Evolutionary conservation across 2,888 invertebrate species (phyloP).

Genomic region (Metopia argyrocephala): DNA sequence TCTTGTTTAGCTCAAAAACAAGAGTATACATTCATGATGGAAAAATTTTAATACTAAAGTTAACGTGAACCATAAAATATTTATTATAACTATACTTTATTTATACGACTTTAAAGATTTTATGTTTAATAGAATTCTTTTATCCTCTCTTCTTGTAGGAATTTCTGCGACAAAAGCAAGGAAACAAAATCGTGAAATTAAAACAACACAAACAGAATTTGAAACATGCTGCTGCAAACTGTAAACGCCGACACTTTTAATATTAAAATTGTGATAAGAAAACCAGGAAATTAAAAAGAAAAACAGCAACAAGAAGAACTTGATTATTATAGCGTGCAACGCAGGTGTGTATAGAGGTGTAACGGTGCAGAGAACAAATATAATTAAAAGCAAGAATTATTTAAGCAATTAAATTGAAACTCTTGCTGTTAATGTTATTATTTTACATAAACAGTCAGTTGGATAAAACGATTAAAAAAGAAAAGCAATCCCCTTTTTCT

Average conservation of each 20-base stretch:
- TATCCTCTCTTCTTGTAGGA: constrained; percentile 13
- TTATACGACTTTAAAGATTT: background rate
- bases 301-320: background rate
- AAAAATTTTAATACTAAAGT: constrained; percentile 8
- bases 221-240: constrained; percentile 28
- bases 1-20: background rate
- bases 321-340: background rate
- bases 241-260: constrained; percentile 16
- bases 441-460: background rate
- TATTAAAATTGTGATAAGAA: constrained; percentile 53
- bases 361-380: background rate
- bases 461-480: background rate
- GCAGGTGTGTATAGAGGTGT: background rate
- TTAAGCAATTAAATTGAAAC: constrained; percentile 34
- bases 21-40: background rate
- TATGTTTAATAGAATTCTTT: background rate
- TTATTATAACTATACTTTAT: background rate
- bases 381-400: constrained; percentile 12
- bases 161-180: background rate
- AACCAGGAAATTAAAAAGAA: constrained; percentile 40
- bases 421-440: constrained; percentile 1
- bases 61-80: constrained; percentile 19
- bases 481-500: background rate
- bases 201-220: constrained; percentile 1
- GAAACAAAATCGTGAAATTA: background rate